Evolutionary conservation across 2,888 invertebrate genomes (phyloP).

Genomic region (Calliopum simillimum): DNA sequence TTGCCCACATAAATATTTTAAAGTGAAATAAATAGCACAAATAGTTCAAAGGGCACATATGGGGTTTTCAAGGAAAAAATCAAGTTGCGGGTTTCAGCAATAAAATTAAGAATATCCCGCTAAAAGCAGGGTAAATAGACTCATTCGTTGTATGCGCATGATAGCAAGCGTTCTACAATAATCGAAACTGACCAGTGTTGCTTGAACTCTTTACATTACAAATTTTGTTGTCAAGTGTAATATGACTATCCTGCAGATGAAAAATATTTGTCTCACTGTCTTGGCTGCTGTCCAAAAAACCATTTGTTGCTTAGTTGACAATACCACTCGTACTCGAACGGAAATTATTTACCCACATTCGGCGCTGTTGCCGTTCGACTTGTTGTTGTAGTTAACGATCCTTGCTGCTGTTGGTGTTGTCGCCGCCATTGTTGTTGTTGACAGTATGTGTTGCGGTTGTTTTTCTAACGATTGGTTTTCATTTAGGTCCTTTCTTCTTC

Average conservation of each 20-base stretch:
- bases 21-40: too few relatives aligned
- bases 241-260: constrained; percentile 14
- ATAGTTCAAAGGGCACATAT: too few relatives aligned
- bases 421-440: constrained; percentile 13
- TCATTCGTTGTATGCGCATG: too few relatives aligned
- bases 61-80: too few relatives aligned
- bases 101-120: too few relatives aligned
- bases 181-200: too few relatives aligned
- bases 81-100: too few relatives aligned
- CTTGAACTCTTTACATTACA: too few relatives aligned
- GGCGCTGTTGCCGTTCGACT: constrained; percentile 30
- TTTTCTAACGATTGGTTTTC: constrained; percentile 33
- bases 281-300: constrained; percentile 50
- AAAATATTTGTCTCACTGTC: constrained; percentile 39
- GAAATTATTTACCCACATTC: constrained; percentile 30
- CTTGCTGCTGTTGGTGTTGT: not conserved
- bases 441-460: constrained; percentile 32
- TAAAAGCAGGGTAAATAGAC: too few relatives aligned
- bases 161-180: too few relatives aligned
- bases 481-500: constrained; percentile 21
- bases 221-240: too few relatives aligned
- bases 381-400: constrained; percentile 39
- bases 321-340: constrained; percentile 2
- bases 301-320: constrained; percentile 49
- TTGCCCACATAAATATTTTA: too few relatives aligned